Percentiles rank a stretch among this genome's conserved stretches.
These are phyloP conservation scores for Euura saliciscinereae DNA, from an alignment of 1,140 invertebrate species.

Conservation along the genomic window DNA sequence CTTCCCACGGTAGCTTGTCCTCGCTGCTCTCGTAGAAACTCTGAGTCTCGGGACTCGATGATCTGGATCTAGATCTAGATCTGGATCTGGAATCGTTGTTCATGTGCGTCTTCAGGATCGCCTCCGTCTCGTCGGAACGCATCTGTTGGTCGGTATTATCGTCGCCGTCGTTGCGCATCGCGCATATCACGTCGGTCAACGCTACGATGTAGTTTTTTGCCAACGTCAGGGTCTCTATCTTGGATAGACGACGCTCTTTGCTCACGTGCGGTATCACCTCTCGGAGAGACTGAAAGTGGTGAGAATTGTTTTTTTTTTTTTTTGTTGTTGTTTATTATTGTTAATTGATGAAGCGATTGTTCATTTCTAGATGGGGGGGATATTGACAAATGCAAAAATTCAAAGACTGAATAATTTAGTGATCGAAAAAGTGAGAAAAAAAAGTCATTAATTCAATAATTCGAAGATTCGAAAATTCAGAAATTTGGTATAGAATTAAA, in stretches of 20 bases:
- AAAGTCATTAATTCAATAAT: too few relatives aligned
- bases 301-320: constrained; percentile 23
- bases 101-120: background rate
- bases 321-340: too few relatives aligned
- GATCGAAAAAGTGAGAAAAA: too few relatives aligned
- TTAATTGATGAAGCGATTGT: too few relatives aligned
- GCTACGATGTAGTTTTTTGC: constrained; percentile 95
- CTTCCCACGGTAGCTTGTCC: constrained; percentile 19
- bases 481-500: too few relatives aligned
- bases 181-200: constrained; percentile 85
- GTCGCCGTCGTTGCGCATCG: constrained; percentile 66
- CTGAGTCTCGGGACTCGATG: constrained; percentile 33
- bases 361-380: too few relatives aligned
- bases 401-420: too few relatives aligned
- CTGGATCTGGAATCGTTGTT: constrained; percentile 30
- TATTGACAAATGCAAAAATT: too few relatives aligned
- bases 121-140: constrained; percentile 17
- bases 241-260: constrained; percentile 83
- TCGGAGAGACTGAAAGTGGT: constrained; percentile 74
- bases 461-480: too few relatives aligned
- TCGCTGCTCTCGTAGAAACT: constrained; percentile 20
- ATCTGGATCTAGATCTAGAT: constrained; percentile 37
- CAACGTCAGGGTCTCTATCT: constrained; percentile 90
- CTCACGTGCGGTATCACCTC: constrained; percentile 93
- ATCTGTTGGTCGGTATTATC: constrained; percentile 32